These are phyloP conservation scores for Holcopasites calliopsidis DNA, from an alignment of 1,140 invertebrate genomes.

Conservation along the genomic window DNA sequence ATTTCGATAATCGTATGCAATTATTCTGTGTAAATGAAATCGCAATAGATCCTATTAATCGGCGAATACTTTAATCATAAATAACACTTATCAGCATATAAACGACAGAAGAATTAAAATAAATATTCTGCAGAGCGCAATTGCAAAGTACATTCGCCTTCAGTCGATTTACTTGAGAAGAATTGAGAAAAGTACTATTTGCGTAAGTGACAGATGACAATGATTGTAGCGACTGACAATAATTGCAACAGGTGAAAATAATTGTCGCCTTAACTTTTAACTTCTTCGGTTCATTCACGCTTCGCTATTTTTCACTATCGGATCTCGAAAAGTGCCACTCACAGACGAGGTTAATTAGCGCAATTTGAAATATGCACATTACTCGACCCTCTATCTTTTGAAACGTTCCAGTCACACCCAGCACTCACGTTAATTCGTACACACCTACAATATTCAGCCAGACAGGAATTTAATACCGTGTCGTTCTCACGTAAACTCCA, in stretches of 20 bases:
- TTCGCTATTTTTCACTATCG: background rate
- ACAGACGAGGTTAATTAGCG: background rate
- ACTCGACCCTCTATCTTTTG: too few species aligned
- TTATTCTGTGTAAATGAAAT: background rate
- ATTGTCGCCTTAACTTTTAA: background rate
- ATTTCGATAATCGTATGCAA: background rate
- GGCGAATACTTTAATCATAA: background rate
- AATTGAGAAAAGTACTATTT: too few species aligned
- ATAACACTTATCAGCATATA: too few species aligned
- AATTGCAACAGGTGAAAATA: too few species aligned
- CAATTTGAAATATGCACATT: conserved; percentile 7
- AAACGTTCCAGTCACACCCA: conserved; percentile 15
- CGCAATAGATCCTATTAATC: background rate
- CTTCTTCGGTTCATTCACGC: background rate
- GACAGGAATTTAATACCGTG: background rate
- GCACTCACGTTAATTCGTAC: conserved; percentile 9
- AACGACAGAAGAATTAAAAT: too few species aligned
- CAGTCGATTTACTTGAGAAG: too few species aligned
- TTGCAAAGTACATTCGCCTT: too few species aligned
- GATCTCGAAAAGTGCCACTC: background rate
- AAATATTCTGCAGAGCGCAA: too few species aligned
- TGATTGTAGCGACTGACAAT: too few species aligned
- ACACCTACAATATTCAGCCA: background rate
- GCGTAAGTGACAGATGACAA: too few species aligned
- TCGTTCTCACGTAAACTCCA: conserved; percentile 1